Base-by-base conservation (phyloP, 2,888 invertebrate species). In the Patella pellucida region DNA sequence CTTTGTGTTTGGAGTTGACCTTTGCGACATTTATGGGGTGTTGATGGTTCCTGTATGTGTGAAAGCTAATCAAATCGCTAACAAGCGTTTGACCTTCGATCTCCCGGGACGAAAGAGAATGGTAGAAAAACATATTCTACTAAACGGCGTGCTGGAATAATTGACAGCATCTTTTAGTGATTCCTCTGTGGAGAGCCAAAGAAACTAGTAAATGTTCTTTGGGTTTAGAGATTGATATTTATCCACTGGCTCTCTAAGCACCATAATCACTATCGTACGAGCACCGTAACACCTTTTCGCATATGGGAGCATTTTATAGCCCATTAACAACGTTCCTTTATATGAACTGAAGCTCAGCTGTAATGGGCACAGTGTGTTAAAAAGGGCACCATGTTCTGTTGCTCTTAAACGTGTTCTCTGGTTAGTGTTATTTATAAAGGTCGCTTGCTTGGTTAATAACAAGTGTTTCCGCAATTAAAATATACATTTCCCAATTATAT, bases 31-130 rank as follows among this genome's bases (percentile, higher is more conserved):
- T 62, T 62, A 62, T 62, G 14, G 62, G 23, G 62, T 62, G 23
- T 23, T 62, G 62, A 62, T 62, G 19, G 23, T 62, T 62, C 12
- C 19, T 23, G 23, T 62, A 62, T 62, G 62, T 62, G 62, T 23
- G 62, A 62, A 62, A 19, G 62, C 62, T 62, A 62, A 62, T 62
- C 62, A 62, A 62, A 62, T 62, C 14, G 62, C 62, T 62, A 62
- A 62, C 62, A 62, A 62, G 19, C 62, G 23, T 62, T 62, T 62
- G 62, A 62, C 62, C 62, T 62, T 62, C 23, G 62, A 19, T 23
- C 62, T 62, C 62, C 62, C 23, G 62, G 62, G 62, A 62, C 62
- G 62, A 23, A 14, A 62, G 23, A 19, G 62, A 62, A 62, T 62
- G 62, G 62, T 62, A 62, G 23, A 23, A 62, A 62, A 62, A 62